These are phyloP conservation scores for Tortricodes alternella DNA, from an alignment of 2,888 invertebrate genomes.

Conservation along the genomic window DNA sequence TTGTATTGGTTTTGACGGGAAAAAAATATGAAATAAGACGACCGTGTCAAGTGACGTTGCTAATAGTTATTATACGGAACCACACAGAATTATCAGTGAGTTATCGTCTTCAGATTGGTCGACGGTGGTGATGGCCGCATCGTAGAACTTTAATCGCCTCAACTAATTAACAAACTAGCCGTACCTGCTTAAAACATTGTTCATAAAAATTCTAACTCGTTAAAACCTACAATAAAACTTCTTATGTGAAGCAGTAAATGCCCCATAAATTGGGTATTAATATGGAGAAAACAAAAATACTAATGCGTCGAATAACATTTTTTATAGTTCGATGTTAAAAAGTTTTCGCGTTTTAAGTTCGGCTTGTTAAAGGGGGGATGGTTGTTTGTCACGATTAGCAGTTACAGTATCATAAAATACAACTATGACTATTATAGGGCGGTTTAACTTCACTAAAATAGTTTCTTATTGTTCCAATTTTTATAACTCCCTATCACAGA, in stretches of 20 bases:
- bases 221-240: conserved; percentile 65
- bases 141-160: conserved; percentile 48
- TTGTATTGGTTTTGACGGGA: too few relatives aligned
- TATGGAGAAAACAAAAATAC: conserved; percentile 43
- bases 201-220: conserved; percentile 61
- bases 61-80: conserved; percentile 21
- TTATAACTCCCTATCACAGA: too few relatives aligned
- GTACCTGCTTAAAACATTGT: conserved; percentile 53
- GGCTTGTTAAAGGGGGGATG: background rate
- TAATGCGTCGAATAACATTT: conserved; percentile 36
- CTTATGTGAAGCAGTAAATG: conserved; percentile 48
- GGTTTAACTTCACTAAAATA: too few relatives aligned
- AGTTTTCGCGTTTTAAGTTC: conserved; percentile 31
- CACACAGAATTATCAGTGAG: background rate
- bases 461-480: too few relatives aligned
- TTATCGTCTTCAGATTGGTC: conserved; percentile 12
- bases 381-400: conserved; percentile 21
- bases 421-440: too few relatives aligned
- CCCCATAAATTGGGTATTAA: conserved; percentile 66
- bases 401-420: background rate
- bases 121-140: conserved; percentile 1
- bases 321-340: conserved; percentile 40
- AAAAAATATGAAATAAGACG: too few relatives aligned
- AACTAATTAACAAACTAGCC: conserved; percentile 69
- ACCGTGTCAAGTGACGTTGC: too few relatives aligned